Evolutionary conservation across 64 coral and sea anemone species (phyloP).

Genomic region (Trachythela sp.): DNA sequence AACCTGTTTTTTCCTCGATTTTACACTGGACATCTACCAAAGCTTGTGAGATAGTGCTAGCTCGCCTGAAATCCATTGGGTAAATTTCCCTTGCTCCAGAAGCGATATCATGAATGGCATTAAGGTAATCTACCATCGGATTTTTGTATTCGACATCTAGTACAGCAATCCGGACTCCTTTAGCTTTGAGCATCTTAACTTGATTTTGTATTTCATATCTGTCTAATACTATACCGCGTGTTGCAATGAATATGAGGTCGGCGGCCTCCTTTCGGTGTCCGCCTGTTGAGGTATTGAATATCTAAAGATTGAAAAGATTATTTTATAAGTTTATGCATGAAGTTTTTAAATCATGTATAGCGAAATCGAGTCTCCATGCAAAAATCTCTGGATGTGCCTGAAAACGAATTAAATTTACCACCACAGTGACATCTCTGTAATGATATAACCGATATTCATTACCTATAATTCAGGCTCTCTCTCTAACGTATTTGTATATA

Average conservation of each 20-base stretch:
- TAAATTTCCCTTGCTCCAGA: background rate
- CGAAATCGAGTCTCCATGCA: too few relatives aligned
- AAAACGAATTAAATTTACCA: too few relatives aligned
- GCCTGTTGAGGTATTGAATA: background rate
- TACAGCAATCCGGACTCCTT: background rate
- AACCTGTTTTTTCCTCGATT: background rate
- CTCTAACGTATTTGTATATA: too few relatives aligned
- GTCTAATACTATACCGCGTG: background rate
- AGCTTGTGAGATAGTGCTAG: background rate
- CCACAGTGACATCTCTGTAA: too few relatives aligned
- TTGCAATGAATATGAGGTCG: background rate
- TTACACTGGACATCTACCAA: background rate
- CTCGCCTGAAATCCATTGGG: background rate
- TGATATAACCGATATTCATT: too few relatives aligned
- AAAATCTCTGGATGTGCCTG: too few relatives aligned
- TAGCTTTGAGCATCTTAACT: background rate
- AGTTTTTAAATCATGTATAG: too few relatives aligned
- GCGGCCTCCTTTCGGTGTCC: background rate
- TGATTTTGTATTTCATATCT: background rate
- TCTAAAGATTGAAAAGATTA: background rate
- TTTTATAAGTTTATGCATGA: background rate
- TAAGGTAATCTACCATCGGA: background rate
- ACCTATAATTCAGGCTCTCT: too few relatives aligned
- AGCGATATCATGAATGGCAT: background rate
- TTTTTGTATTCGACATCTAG: background rate